These are phyloP conservation scores for Merops nubicus DNA, from an alignment of 2,113 vertebrate species.

Conservation along the genomic window DNA sequence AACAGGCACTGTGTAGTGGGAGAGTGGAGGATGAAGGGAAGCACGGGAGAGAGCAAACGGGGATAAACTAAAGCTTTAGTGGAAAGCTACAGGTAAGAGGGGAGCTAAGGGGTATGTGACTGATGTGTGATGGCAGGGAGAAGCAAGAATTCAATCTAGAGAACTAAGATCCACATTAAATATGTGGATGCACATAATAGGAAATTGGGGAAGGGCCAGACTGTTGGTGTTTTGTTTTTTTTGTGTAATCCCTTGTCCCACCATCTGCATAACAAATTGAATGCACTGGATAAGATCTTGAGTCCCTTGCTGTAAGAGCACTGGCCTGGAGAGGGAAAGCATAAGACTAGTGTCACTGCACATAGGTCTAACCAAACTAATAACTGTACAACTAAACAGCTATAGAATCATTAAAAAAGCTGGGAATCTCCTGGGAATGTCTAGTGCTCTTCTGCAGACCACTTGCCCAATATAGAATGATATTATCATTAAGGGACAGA, in stretches of 20 bases:
- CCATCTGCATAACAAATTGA: not conserved
- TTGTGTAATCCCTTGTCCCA: not conserved
- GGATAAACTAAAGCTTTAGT: not conserved
- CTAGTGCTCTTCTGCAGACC: no score
- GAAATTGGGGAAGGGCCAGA: not conserved
- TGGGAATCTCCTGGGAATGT: not conserved
- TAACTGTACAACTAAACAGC: not conserved
- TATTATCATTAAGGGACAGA: no score
- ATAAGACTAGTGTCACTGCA: not conserved
- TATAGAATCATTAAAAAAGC: not conserved
- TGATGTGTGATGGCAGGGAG: not conserved
- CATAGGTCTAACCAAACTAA: not conserved
- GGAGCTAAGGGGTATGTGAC: not conserved
- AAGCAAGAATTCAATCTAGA: not conserved
- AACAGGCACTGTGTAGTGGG: not conserved
- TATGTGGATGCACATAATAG: rapidly evolving
- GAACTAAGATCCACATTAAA: not conserved
- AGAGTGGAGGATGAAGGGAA: not conserved
- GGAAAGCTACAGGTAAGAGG: not conserved
- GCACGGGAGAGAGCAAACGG: not conserved
- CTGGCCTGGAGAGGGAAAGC: not conserved
- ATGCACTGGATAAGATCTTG: not conserved
- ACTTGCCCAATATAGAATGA: no score
- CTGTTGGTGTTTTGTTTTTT: not conserved
- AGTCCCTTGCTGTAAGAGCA: not conserved